Conservation (phyloP, 2,113 vertebrate species). For the Morone saxatilis region DNA sequence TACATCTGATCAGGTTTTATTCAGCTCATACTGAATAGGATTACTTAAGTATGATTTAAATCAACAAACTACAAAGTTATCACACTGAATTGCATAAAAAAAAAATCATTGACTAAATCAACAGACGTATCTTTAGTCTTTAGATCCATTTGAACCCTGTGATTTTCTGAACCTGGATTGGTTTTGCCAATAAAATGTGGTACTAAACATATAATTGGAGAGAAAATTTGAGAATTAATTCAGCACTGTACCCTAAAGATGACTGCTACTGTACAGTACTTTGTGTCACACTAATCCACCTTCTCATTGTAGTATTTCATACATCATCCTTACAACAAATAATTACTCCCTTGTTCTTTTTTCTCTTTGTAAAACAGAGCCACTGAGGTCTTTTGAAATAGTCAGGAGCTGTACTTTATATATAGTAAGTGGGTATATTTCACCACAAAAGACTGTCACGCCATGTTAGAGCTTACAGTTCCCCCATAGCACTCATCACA, state of each 20-base stretch:
- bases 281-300: constrained; percentile 31
- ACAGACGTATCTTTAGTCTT: neutral
- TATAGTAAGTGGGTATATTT: constrained; percentile 70
- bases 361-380: constrained; percentile 45
- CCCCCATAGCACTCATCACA: constrained; percentile 76
- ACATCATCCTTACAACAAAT: constrained; percentile 35
- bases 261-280: constrained; percentile 7
- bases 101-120: neutral
- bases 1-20: neutral
- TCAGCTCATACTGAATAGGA: neutral
- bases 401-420: constrained; percentile 58
- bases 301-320: constrained; percentile 33
- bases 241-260: neutral
- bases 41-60: neutral
- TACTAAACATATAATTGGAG: neutral
- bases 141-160: neutral
- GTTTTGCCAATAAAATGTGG: neutral
- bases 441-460: constrained; percentile 76
- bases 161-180: neutral
- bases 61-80: neutral
- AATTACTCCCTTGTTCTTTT: constrained; percentile 29
- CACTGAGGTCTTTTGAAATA: constrained; percentile 56
- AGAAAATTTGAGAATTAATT: neutral
- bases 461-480: constrained; percentile 73
- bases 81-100: neutral